These are phyloP conservation scores for Megathymus violae DNA, from an alignment of 1,140 invertebrate genomes.

Conservation along the genomic window DNA sequence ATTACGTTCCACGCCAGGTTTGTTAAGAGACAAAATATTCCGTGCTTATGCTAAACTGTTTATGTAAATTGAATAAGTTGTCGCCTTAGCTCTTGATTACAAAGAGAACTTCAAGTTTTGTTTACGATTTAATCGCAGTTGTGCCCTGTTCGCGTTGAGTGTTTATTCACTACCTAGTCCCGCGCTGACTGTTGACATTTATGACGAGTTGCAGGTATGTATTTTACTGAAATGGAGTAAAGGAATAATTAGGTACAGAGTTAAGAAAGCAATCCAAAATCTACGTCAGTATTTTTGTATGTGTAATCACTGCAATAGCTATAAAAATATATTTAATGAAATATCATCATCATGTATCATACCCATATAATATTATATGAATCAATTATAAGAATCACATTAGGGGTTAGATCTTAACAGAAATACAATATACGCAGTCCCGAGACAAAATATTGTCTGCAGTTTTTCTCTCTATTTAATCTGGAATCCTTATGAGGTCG, in stretches of 20 bases:
- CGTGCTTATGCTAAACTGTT: slow-evolving; percentile 63
- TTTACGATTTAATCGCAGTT: slow-evolving; percentile 68
- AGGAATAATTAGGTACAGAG: neutral
- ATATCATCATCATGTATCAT: too few species aligned
- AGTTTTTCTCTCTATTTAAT: too few species aligned
- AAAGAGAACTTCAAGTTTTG: slow-evolving; percentile 70
- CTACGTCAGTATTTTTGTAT: too few species aligned
- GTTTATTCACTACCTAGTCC: slow-evolving; percentile 46
- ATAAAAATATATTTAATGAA: too few species aligned
- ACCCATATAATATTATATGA: too few species aligned
- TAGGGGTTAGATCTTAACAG: too few species aligned
- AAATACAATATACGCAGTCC: too few species aligned
- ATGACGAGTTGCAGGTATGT: neutral
- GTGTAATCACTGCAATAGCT: too few species aligned
- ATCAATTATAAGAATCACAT: too few species aligned
- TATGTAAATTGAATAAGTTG: slow-evolving; percentile 75
- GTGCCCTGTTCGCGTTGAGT: slow-evolving; percentile 51
- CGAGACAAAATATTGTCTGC: too few species aligned
- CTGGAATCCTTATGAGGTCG: too few species aligned
- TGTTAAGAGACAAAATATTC: slow-evolving; percentile 56
- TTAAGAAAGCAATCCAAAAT: too few species aligned
- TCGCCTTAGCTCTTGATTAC: slow-evolving; percentile 70
- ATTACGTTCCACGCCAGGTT: slow-evolving; percentile 28
- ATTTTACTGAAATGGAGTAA: neutral
- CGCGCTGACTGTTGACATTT: neutral